phyloP scores from a whole-genome alignment of 2,888 invertebrate genomes.

The Oxyteleia sp. region DNA sequence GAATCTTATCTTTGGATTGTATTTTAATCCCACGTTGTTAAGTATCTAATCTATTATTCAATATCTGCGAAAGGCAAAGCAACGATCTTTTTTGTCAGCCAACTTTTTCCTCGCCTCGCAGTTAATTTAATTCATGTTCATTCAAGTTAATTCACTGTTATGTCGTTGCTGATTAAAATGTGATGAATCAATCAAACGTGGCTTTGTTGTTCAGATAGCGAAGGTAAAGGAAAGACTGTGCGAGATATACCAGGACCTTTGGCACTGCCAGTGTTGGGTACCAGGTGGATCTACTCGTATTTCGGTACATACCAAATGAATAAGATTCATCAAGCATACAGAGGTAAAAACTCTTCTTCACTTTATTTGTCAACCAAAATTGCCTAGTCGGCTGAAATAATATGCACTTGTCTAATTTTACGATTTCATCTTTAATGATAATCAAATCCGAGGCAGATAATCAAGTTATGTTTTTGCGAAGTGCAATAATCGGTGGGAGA shows the following conservation, averaged over 20 bases:
- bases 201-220: conserved; percentile 45
- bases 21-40: not conserved
- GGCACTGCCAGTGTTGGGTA: conserved; percentile 92
- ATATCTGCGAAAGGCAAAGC: not conserved
- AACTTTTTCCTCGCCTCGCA: not conserved
- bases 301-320: conserved; percentile 91
- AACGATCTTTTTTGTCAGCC: not conserved
- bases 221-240: conserved; percentile 76
- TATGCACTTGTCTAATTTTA: too few relatives aligned
- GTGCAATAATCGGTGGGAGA: too few relatives aligned
- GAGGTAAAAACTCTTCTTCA: conserved; percentile 88
- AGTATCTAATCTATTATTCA: not conserved
- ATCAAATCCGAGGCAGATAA: too few relatives aligned
- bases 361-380: too few relatives aligned
- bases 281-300: conserved; percentile 93
- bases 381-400: too few relatives aligned
- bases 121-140: not conserved
- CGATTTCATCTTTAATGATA: too few relatives aligned
- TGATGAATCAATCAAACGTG: not conserved
- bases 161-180: not conserved
- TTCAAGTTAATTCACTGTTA: not conserved
- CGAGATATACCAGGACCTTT: conserved; percentile 92
- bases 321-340: conserved; percentile 93
- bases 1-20: not conserved
- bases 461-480: too few relatives aligned